These are phyloP conservation scores for Macrostomum lignano DNA, from an alignment of 1,140 invertebrate species.

Conservation along the genomic window DNA sequence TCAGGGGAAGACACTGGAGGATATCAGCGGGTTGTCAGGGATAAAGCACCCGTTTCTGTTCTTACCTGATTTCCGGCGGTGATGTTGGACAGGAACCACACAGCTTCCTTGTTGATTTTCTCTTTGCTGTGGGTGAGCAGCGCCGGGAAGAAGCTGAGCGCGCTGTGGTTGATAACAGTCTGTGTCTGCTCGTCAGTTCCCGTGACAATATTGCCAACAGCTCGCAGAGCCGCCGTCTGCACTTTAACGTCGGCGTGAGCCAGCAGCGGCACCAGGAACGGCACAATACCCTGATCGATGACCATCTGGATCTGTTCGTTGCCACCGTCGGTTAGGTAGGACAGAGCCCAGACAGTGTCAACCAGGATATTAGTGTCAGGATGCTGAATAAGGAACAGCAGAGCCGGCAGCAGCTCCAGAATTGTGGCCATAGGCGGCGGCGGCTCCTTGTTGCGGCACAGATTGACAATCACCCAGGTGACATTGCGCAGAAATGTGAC, in stretches of 20 bases:
- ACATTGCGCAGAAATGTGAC: constrained; percentile 17
- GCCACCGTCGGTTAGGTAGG: constrained; percentile 86
- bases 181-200: constrained; percentile 96
- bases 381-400: constrained; percentile 72
- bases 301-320: constrained; percentile 98
- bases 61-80: constrained; percentile 60
- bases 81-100: constrained; percentile 94
- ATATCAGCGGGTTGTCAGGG: too few species aligned
- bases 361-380: constrained; percentile 76
- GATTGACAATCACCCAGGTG: constrained; percentile 27
- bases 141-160: constrained; percentile 59
- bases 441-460: constrained; percentile 29
- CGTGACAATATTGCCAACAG: constrained; percentile 93
- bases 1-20: too few species aligned
- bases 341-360: constrained; percentile 94
- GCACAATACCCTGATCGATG: constrained; percentile 74
- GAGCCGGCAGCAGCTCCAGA: constrained; percentile 64
- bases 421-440: constrained; percentile 37
- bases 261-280: constrained; percentile 65
- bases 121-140: constrained; percentile 61
- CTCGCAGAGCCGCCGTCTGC: constrained; percentile 74
- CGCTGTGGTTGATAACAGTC: constrained; percentile 62
- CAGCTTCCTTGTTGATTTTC: constrained; percentile 59
- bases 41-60: too few species aligned
- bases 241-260: constrained; percentile 83